Conservation (phyloP, 2,797 vertebrate species). For the Diceros bicornis region DNA sequence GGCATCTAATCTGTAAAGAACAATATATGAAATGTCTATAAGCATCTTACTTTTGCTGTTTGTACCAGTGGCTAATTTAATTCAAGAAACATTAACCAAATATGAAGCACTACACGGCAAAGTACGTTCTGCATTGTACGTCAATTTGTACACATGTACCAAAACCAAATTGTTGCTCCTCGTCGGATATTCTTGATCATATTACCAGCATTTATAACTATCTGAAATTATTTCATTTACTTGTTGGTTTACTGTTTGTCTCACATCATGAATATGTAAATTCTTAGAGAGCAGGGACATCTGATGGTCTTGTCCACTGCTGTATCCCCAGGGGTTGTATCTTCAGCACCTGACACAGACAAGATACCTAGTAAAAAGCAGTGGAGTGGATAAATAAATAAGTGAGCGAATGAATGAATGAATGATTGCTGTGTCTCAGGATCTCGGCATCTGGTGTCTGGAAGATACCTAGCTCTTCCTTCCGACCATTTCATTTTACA, state of each 20-base stretch:
- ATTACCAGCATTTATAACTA: background rate
- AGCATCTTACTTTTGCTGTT: background rate
- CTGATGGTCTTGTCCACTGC: background rate
- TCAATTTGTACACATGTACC: background rate
- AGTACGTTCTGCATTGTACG: background rate
- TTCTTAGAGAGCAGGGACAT: background rate
- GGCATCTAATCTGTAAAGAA: background rate
- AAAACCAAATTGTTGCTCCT: background rate
- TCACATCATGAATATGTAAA: background rate
- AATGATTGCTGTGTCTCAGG: background rate
- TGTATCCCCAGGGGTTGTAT: background rate
- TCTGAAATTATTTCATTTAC: background rate
- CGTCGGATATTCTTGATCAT: background rate
- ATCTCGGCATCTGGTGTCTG: background rate
- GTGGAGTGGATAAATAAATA: background rate
- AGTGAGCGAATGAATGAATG: background rate
- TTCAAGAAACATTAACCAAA: background rate
- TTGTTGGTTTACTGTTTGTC: constrained; percentile 25
- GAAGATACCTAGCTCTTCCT: background rate
- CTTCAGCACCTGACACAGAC: background rate
- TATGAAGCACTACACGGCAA: background rate
- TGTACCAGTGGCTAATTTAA: background rate
- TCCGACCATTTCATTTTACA: background rate
- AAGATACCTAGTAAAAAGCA: background rate
- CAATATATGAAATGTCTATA: background rate